phyloP scores from a whole-genome alignment of 2,113 vertebrate genomes.

The Callorhinus ursinus region DNA sequence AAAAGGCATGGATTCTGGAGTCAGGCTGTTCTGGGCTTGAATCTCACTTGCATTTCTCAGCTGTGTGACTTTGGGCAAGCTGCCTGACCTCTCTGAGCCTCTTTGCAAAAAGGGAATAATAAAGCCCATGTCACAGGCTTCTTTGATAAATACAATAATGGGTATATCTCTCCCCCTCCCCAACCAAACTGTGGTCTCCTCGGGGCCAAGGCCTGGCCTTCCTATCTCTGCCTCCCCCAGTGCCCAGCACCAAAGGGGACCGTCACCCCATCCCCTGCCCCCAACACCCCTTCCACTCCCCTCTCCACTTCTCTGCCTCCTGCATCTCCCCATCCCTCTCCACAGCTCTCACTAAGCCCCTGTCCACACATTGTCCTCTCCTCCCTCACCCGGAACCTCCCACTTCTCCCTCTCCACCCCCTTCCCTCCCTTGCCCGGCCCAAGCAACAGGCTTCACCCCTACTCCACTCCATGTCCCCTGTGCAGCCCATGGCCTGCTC shows the following conservation, averaged over 20 bases:
- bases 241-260: too few relatives aligned
- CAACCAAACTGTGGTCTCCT: neutral
- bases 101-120: neutral
- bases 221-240: neutral
- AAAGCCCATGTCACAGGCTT: neutral
- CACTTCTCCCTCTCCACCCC: neutral
- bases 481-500: neutral
- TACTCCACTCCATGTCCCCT: neutral
- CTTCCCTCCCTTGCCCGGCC: neutral
- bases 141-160: neutral
- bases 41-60: neutral
- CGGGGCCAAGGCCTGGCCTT: neutral
- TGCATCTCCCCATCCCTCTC: neutral
- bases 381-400: neutral
- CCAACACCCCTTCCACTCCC: neutral
- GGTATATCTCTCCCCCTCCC: neutral
- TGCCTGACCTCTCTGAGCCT: slow-evolving; percentile 5
- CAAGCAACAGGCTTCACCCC: neutral
- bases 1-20: neutral
- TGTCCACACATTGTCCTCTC: neutral
- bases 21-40: neutral
- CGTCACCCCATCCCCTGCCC: too few relatives aligned
- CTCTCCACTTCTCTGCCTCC: neutral
- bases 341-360: neutral
- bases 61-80: slow-evolving; percentile 18